phyloP scores from a whole-genome alignment of 2,113 vertebrate genomes.

The Thomomys bottae region DNA sequence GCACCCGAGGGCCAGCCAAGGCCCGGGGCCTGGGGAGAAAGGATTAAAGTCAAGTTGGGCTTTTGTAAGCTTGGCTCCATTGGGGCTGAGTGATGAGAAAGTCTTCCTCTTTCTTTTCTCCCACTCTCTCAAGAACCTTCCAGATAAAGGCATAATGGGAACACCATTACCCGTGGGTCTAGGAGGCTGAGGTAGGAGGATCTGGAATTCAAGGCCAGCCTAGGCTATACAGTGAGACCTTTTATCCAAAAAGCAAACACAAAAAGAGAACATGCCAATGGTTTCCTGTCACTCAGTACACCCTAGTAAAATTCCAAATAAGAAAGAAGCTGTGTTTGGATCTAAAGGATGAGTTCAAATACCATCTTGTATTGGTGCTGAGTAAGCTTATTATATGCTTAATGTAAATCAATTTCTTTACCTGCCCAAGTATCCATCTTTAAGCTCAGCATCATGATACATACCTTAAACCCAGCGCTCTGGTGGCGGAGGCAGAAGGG shows the following conservation, averaged over 20 bases:
- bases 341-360: not conserved
- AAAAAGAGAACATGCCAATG: not conserved
- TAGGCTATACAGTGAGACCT: not conserved
- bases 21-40: not conserved
- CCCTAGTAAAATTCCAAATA: not conserved
- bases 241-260: not conserved
- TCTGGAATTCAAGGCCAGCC: not conserved
- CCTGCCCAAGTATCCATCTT: not conserved
- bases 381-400: not conserved
- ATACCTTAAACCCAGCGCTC: not conserved
- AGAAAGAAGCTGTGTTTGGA: constrained; percentile 1
- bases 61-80: not conserved
- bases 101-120: not conserved
- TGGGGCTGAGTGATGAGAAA: not conserved
- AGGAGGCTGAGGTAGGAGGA: not conserved
- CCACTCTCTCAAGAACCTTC: not conserved
- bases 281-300: not conserved
- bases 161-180: not conserved
- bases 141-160: not conserved
- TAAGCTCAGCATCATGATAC: not conserved
- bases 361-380: not conserved
- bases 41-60: not conserved
- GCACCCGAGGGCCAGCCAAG: not conserved
- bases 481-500: not conserved
- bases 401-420: not conserved